These are phyloP conservation scores for Siphamia tubifer DNA, from an alignment of 2,113 vertebrate genomes.

Conservation along the genomic window DNA sequence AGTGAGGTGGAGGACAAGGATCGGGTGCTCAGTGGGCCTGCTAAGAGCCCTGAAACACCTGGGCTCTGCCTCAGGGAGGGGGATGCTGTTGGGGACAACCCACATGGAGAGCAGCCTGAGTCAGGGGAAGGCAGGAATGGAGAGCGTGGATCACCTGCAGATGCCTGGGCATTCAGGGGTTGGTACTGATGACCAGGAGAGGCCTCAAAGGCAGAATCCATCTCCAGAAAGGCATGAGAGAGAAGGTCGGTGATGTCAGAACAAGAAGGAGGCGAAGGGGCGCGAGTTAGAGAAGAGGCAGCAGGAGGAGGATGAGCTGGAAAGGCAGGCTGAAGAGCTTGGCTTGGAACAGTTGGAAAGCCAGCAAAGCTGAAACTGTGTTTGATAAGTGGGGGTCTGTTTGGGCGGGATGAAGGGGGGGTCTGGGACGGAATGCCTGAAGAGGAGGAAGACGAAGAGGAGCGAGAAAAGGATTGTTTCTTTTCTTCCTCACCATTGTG, in stretches of 20 bases:
- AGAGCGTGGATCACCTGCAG: constrained; percentile 53
- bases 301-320: constrained; percentile 37
- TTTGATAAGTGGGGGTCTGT: constrained; percentile 71
- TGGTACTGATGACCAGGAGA: constrained; percentile 56
- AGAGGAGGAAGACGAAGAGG: constrained; percentile 23
- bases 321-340: constrained; percentile 25
- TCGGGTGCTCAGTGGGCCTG: constrained; percentile 52
- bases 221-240: constrained; percentile 67
- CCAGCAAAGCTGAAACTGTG: constrained; percentile 89
- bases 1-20: constrained; percentile 86
- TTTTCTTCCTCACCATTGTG: constrained; percentile 83
- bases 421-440: constrained; percentile 19
- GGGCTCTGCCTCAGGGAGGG: constrained; percentile 62
- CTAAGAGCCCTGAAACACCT: background rate
- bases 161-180: background rate
- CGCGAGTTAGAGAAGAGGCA: constrained; percentile 53
- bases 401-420: constrained; percentile 7
- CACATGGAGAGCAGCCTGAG: constrained; percentile 74
- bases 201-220: constrained; percentile 67
- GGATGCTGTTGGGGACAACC: constrained; percentile 61
- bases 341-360: constrained; percentile 73
- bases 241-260: constrained; percentile 75
- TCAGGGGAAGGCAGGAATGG: constrained; percentile 79
- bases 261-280: constrained; percentile 72
- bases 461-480: constrained; percentile 18